Conservation (phyloP, 2,888 invertebrate species). For the Orthonevra nobilis region DNA sequence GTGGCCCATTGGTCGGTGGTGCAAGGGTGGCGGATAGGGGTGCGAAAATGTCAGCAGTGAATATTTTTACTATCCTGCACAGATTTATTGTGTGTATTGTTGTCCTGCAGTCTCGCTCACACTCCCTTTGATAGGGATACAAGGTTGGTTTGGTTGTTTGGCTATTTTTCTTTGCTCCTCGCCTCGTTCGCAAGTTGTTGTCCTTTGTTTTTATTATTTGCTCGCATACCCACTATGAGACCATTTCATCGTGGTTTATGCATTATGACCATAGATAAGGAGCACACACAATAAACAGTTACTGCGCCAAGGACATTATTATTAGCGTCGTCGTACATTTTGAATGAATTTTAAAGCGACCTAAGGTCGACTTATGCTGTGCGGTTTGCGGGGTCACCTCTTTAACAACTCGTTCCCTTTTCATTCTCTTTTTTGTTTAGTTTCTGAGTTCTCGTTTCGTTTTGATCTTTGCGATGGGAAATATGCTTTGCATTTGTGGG, state of each 20-base stretch:
- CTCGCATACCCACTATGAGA: not conserved
- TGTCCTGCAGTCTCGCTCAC: constrained; percentile 18
- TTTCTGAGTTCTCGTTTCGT: constrained; percentile 4
- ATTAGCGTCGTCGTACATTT: constrained; percentile 69
- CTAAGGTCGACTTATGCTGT: constrained; percentile 19
- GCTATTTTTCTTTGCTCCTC: constrained; percentile 18
- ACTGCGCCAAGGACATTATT: constrained; percentile 66
- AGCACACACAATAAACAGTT: constrained; percentile 65
- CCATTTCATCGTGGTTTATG: constrained; percentile 9
- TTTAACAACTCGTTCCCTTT: not conserved
- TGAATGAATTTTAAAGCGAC: constrained; percentile 66
- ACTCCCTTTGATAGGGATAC: too few species aligned
- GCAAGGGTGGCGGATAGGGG: not conserved
- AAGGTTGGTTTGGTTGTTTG: constrained; percentile 17
- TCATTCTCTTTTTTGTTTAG: not conserved
- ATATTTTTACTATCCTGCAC: constrained; percentile 52
- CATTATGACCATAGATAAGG: constrained; percentile 57
- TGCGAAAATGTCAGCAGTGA: constrained; percentile 49
- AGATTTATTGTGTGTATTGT: constrained; percentile 64
- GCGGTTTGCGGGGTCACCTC: constrained; percentile 15
- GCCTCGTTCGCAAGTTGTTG: constrained; percentile 26
- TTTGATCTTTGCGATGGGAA: constrained; percentile 39
- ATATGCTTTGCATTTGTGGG: constrained; percentile 56
- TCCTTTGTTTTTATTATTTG: not conserved
- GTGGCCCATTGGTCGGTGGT: not conserved